Conservation (phyloP, 2,797 vertebrate species). For the Falco biarmicus region DNA sequence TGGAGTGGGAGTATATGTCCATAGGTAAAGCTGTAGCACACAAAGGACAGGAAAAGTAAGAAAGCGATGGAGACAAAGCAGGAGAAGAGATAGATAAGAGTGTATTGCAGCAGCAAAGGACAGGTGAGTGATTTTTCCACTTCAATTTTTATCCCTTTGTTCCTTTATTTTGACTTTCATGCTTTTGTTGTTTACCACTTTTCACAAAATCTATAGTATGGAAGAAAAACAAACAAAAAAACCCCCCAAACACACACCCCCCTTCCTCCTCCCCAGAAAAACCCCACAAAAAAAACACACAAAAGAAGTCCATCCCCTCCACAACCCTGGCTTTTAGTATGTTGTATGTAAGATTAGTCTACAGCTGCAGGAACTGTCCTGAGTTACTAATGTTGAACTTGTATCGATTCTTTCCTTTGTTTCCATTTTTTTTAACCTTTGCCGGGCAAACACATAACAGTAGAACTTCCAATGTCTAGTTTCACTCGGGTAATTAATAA, state of each 20-base stretch:
- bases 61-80: not conserved
- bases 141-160: slow-evolving; percentile 8
- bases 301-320: too few species aligned
- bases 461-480: not conserved
- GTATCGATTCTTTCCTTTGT: not conserved
- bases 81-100: slow-evolving; percentile 40
- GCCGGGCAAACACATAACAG: not conserved
- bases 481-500: not conserved
- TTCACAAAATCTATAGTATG: not conserved
- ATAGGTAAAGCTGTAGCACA: not conserved
- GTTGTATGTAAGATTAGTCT: not conserved
- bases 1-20: not conserved
- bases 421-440: not conserved
- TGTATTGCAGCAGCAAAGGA: slow-evolving; percentile 4
- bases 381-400: not conserved
- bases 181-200: not conserved
- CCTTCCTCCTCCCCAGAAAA: too few species aligned
- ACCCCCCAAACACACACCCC: too few species aligned
- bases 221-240: not conserved
- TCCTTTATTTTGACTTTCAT: not conserved
- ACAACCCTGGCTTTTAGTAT: not conserved
- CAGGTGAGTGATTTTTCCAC: slow-evolving; percentile 52
- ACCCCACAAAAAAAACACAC: too few species aligned
- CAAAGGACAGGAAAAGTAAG: slow-evolving; percentile 30
- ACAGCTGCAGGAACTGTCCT: not conserved